Conservation (phyloP, 2,888 invertebrate genomes). For the Epinotia bilunana region DNA sequence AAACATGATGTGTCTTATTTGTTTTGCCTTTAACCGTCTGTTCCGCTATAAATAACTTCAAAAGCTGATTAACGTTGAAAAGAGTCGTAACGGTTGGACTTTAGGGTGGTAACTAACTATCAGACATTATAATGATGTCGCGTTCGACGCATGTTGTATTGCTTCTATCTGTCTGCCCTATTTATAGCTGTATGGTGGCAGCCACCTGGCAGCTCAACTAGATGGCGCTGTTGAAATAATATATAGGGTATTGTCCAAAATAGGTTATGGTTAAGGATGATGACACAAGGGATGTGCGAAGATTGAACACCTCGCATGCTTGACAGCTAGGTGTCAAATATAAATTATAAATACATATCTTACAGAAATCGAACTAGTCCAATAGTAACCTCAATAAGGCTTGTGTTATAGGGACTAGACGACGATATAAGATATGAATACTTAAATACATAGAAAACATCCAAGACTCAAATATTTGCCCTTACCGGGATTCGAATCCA, state of each 20-base stretch:
- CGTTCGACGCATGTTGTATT: constrained; percentile 8
- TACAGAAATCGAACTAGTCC: no score
- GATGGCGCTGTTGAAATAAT: neutral
- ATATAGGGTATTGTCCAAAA: neutral
- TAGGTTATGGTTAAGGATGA: neutral
- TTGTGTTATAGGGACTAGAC: no score
- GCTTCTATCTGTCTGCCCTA: constrained; percentile 32
- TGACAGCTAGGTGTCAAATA: no score
- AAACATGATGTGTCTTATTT: constrained; percentile 8
- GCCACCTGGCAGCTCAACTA: neutral
- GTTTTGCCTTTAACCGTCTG: constrained; percentile 19
- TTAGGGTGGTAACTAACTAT: neutral
- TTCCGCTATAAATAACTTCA: constrained; percentile 8
- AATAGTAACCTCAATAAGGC: no score
- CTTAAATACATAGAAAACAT: no score
- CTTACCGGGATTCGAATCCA: no score
- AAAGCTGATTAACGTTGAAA: neutral
- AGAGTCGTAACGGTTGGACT: neutral
- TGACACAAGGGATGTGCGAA: no score
- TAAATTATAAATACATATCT: no score
- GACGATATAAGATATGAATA: no score
- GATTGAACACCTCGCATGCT: no score
- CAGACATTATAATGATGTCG: neutral
- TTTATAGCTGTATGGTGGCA: constrained; percentile 17
- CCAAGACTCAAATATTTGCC: no score